Percentiles rank a stretch among this genome's conserved stretches.
Conservation (phyloP, 2,888 invertebrate genomes). For the Lycaena phlaeas region DNA sequence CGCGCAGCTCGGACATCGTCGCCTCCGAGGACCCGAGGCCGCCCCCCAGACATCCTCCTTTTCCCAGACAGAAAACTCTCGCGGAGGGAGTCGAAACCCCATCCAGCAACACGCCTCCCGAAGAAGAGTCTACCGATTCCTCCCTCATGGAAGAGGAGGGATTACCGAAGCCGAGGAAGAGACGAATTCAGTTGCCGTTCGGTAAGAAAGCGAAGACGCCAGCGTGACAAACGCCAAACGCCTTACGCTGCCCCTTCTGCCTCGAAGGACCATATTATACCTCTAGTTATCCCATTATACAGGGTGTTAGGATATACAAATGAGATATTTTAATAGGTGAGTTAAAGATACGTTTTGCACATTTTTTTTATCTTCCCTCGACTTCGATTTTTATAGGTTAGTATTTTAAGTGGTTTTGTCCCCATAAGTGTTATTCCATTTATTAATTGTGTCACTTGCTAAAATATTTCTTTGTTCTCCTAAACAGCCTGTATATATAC, state of each 20-base stretch:
- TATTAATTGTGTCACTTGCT: too few species aligned
- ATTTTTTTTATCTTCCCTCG: too few species aligned
- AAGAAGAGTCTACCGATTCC: conserved; percentile 82
- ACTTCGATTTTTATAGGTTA: too few species aligned
- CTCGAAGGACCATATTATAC: not conserved
- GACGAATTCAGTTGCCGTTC: conserved; percentile 78
- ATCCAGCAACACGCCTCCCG: conserved; percentile 56
- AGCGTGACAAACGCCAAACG: conserved; percentile 44
- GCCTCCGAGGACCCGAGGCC: conserved; percentile 34
- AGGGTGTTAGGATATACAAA: not conserved
- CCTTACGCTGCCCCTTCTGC: conserved; percentile 14
- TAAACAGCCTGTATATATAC: not conserved
- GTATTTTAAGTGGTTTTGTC: too few species aligned
- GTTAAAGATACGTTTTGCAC: too few species aligned
- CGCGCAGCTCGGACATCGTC: conserved; percentile 43
- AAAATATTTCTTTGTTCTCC: not conserved
- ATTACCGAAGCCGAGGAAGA: conserved; percentile 65
- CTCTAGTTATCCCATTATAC: not conserved
- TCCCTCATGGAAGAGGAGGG: conserved; percentile 78
- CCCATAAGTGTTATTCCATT: too few species aligned
- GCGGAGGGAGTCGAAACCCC: conserved; percentile 31
- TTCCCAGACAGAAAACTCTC: conserved; percentile 24
- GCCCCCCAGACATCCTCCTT: conserved; percentile 34
- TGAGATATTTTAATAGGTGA: not conserved
- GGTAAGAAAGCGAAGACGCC: conserved; percentile 72